Percentiles rank a stretch among this genome's conserved stretches.
These are phyloP conservation scores for Drosophila melanosoma DNA, from an alignment of 2,888 invertebrate genomes.

Conservation along the genomic window DNA sequence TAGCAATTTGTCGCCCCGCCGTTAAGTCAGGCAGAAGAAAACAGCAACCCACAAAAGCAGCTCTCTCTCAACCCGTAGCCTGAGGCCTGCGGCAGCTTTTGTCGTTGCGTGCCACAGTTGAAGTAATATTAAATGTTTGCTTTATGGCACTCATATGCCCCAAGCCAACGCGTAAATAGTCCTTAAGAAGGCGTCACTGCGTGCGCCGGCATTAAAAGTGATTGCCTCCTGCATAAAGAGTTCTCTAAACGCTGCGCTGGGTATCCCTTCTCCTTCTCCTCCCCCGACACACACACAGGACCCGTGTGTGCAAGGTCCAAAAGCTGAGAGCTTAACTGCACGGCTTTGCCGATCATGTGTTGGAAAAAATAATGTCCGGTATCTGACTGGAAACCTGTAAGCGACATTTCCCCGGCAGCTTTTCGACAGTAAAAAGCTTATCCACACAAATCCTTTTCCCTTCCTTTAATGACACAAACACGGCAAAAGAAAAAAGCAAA, in stretches of 20 bases:
- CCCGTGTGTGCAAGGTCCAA: constrained; percentile 9
- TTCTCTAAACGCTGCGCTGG: constrained; percentile 61
- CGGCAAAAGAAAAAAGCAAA: constrained; percentile 16
- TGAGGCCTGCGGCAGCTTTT: neutral
- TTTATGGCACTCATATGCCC: constrained; percentile 73
- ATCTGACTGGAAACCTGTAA: constrained; percentile 21
- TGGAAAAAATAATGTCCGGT: constrained; percentile 2
- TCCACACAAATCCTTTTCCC: constrained; percentile 34
- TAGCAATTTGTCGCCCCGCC: constrained; percentile 56
- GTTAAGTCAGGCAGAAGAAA: constrained; percentile 47
- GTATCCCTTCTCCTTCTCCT: constrained; percentile 6
- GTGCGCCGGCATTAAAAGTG: constrained; percentile 70
- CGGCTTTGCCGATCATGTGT: constrained; percentile 39
- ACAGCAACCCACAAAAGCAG: constrained; percentile 2
- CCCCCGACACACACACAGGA: no score
- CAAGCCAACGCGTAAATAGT: constrained; percentile 61
- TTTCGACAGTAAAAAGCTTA: constrained; percentile 30
- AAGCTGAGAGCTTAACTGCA: constrained; percentile 9
- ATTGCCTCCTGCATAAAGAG: constrained; percentile 68
- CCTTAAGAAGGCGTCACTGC: constrained; percentile 52
- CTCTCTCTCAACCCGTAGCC: constrained; percentile 7
- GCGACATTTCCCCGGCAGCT: constrained; percentile 30
- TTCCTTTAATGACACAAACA: constrained; percentile 44
- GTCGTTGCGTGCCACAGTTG: constrained; percentile 39
- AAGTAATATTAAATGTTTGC: constrained; percentile 61